Base-by-base conservation (phyloP, 2,888 invertebrate genomes). In the Pedicia rivosa region DNA sequence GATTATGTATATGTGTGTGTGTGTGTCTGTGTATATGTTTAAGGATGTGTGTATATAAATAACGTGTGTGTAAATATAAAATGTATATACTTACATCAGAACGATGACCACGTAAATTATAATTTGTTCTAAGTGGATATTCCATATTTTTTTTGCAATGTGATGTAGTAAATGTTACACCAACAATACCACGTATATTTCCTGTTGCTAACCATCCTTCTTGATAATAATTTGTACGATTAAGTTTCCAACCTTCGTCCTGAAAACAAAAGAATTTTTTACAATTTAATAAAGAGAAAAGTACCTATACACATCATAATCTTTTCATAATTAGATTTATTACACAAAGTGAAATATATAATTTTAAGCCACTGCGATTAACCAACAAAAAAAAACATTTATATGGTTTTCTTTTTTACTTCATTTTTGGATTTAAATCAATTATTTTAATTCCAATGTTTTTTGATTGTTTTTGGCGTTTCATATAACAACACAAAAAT, bases 151-250 rank as follows among this genome's bases (percentile, higher is more conserved):
- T 81, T 50, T 81, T 76, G 64, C 86, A 87, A 60, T 91, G 88
- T 44, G 90, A 88, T 33, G 92, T 86, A 38, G 94, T 94, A 63
- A 91, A 94, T 40, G 94, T 95, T 36, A 92, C 91, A 39, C 95
- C 94, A 39, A 94, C 90, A 48, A 94, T 81, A 28, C 94, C 91
- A 49, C 88, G 74, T 41, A 86, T 79, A 62, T 94, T 95, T 48
- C 92, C 94, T 31, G 88, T 88, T 43, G 94, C 91, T 54, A 95
- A 66, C 95, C 95, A 95, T 34, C 94, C 95, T 63, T 95, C 94
- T 65, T 92, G 90, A 58, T 92, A 92, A 63, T 92, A 94, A 67
- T 90, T 88, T 53, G 82, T 83, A 50, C 90, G 74, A 64, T 91
- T 91, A 51, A 92, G 64, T 65, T 91, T 91, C 92, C 92, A 92